Evolutionary conservation across 1,140 invertebrate genomes (phyloP).

Genomic region (Nebria ingens): DNA sequence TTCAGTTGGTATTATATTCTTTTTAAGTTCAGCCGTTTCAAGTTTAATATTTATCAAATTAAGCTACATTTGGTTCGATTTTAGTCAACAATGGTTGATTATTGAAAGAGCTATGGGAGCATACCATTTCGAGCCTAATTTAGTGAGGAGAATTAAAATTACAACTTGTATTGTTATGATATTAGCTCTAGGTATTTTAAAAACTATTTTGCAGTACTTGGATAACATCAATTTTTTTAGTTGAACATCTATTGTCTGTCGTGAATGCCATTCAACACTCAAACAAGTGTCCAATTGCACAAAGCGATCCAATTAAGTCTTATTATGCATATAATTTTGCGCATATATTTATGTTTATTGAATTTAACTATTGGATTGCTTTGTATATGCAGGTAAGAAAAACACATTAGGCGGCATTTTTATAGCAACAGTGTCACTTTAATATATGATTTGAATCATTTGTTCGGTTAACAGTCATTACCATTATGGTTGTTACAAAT

Average conservation of each 20-base stretch:
- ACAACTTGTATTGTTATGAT: slow-evolving; percentile 19
- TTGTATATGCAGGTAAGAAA: slow-evolving; percentile 21
- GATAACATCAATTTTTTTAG: slow-evolving; percentile 21
- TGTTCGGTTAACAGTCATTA: too few relatives aligned
- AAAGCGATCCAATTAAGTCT: slow-evolving; percentile 17
- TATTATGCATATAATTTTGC: slow-evolving; percentile 23
- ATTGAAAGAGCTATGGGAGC: slow-evolving; percentile 23
- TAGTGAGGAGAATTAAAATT: slow-evolving; percentile 19
- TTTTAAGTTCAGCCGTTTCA: slow-evolving; percentile 18
- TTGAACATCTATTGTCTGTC: slow-evolving; percentile 25
- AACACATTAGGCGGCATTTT: too few relatives aligned
- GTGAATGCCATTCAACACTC: slow-evolving; percentile 19
- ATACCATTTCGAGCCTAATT: slow-evolving; percentile 15
- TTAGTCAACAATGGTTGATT: slow-evolving; percentile 21
- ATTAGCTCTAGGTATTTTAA: slow-evolving; percentile 21
- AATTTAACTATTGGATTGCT: slow-evolving; percentile 21
- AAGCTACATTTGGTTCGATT: slow-evolving; percentile 16
- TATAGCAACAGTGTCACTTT: too few relatives aligned
- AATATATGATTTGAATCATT: too few relatives aligned
- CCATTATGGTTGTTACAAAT: too few relatives aligned
- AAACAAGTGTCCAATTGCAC: slow-evolving; percentile 15
- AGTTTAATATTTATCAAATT: slow-evolving; percentile 20
- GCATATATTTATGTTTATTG: slow-evolving; percentile 21
- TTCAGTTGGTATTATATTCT: slow-evolving; percentile 22
- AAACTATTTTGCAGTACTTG: too few relatives aligned